phyloP scores from a whole-genome alignment of 1,140 invertebrate genomes.

The Pteromalus puparum region DNA sequence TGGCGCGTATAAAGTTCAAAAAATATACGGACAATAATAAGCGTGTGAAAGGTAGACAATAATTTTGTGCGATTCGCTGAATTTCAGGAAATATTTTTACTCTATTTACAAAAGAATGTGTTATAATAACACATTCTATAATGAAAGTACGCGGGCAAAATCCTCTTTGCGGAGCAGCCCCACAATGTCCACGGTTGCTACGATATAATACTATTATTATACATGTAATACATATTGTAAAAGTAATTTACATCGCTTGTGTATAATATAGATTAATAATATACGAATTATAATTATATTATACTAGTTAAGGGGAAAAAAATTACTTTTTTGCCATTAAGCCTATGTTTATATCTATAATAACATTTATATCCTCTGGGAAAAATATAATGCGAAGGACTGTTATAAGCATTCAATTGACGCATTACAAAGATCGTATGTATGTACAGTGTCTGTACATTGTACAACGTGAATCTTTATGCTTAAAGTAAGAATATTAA shows the following conservation, averaged over 20 bases:
- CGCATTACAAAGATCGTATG: not conserved
- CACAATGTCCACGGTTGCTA: constrained; percentile 60
- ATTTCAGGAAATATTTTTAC: not conserved
- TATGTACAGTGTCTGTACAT: not conserved
- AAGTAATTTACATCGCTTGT: constrained; percentile 15
- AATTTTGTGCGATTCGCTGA: constrained; percentile 5
- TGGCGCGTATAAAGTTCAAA: not conserved
- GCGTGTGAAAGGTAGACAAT: constrained; percentile 45
- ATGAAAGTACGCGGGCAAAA: not conserved
- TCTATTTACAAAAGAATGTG: not conserved
- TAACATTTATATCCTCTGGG: too few species aligned
- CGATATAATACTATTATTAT: constrained; percentile 34
- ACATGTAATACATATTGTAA: not conserved
- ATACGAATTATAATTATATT: not conserved
- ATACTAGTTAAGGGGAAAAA: not conserved
- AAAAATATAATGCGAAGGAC: too few species aligned
- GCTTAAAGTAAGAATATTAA: too few species aligned
- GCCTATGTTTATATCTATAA: not conserved
- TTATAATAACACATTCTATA: constrained; percentile 6
- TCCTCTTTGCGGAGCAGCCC: constrained; percentile 60
- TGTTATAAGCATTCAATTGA: not conserved
- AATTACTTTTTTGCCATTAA: not conserved
- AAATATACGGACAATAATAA: not conserved
- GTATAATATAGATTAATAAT: constrained; percentile 21
- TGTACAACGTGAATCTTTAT: not conserved